Evolutionary conservation across 2,113 vertebrate genomes (phyloP).

Genomic region (Geococcyx californianus): DNA sequence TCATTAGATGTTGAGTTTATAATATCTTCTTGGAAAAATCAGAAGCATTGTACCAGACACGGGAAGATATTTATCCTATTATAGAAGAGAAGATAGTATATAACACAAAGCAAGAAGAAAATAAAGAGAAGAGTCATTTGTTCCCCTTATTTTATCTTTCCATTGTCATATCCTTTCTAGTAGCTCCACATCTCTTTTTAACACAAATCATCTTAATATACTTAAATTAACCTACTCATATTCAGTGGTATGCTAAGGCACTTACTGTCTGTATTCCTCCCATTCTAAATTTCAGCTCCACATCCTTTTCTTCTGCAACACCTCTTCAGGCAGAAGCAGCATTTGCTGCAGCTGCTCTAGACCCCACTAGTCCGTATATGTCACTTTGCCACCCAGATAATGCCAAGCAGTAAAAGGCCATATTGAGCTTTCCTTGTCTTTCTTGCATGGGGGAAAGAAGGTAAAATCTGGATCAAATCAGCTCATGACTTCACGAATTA

Average conservation of each 20-base stretch:
- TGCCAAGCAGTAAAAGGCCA: not conserved
- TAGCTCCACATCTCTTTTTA: not conserved
- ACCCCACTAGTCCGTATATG: not conserved
- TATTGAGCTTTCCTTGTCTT: not conserved
- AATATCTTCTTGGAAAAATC: constrained; percentile 26
- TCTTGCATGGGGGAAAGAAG: not conserved
- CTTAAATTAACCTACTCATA: not conserved
- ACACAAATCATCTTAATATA: not conserved
- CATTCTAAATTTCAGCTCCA: not conserved
- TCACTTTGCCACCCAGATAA: not conserved
- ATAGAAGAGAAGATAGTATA: not conserved
- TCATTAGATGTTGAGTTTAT: not conserved
- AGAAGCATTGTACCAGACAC: not conserved
- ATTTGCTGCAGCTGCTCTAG: not conserved
- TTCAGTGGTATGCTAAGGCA: not conserved
- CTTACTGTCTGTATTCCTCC: not conserved
- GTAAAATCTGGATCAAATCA: not conserved
- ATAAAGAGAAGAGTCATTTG: not conserved
- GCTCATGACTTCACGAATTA: not conserved
- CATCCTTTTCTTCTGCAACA: not conserved
- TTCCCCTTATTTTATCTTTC: not conserved
- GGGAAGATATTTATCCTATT: not conserved
- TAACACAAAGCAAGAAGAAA: not conserved
- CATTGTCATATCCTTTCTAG: not conserved
- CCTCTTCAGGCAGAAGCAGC: not conserved